A percentile compares a stretch with the other conserved stretches of the same genome.
phyloP scores from a whole-genome alignment of 2,888 invertebrate genomes.

The Diloba caeruleocephala region DNA sequence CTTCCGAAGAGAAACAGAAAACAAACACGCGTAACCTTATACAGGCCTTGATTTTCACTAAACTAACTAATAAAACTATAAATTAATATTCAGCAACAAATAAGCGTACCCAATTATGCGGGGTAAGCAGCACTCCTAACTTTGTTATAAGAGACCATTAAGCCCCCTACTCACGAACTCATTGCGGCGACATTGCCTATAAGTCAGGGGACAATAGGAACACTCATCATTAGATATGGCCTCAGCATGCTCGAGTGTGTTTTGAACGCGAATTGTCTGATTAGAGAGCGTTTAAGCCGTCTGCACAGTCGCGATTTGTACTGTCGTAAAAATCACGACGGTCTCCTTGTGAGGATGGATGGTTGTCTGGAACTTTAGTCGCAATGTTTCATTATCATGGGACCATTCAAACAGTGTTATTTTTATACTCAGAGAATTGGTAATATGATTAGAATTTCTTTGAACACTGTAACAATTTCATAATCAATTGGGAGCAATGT shows the following conservation, averaged over 20 bases:
- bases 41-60: constrained; percentile 56
- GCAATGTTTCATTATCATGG: constrained; percentile 35
- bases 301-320: constrained; percentile 53
- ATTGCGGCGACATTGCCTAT: constrained; percentile 73
- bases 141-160: constrained; percentile 72
- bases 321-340: constrained; percentile 41
- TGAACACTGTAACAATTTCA: too few species aligned
- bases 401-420: background rate
- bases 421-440: too few species aligned
- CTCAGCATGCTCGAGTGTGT: constrained; percentile 70
- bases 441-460: too few species aligned
- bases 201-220: constrained; percentile 77
- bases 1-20: too few species aligned
- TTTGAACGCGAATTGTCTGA: constrained; percentile 81
- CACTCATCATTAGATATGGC: constrained; percentile 80
- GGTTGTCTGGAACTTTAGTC: constrained; percentile 20
- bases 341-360: constrained; percentile 21
- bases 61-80: constrained; percentile 47
- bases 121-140: constrained; percentile 67
- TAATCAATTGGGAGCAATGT: too few species aligned
- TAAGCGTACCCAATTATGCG: constrained; percentile 60
- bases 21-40: constrained; percentile 31
- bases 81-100: constrained; percentile 73
- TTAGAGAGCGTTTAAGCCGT: constrained; percentile 68
- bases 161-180: constrained; percentile 69